Percentiles rank a stretch among this genome's conserved stretches.
phyloP scores from a whole-genome alignment of 2,888 invertebrate species.

The Baccha elongata region DNA sequence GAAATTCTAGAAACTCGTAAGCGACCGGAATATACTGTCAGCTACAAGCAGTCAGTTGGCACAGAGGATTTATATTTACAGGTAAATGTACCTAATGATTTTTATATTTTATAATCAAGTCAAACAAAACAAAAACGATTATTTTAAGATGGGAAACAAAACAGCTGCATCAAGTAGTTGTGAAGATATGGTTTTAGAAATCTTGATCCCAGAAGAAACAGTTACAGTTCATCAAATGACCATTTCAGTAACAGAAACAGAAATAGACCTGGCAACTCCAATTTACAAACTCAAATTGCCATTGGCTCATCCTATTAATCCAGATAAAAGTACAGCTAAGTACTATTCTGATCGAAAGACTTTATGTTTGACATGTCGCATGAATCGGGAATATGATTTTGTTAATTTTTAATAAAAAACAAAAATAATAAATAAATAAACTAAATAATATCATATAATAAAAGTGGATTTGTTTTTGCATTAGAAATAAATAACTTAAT shows the following conservation, averaged over 20 bases:
- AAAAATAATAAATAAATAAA: too few species aligned
- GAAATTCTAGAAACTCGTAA: constrained; percentile 85
- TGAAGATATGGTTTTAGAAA: constrained; percentile 92
- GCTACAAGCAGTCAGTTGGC: constrained; percentile 92
- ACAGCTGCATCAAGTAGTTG: constrained; percentile 91
- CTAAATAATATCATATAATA: too few species aligned
- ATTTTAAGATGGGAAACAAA: constrained; percentile 88
- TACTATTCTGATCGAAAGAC: constrained; percentile 88
- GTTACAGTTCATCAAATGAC: constrained; percentile 87
- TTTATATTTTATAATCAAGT: too few species aligned
- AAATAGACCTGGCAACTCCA: constrained; percentile 86
- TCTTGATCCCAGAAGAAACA: constrained; percentile 90
- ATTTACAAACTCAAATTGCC: constrained; percentile 88
- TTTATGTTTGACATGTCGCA: constrained; percentile 88
- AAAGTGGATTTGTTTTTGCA: too few species aligned
- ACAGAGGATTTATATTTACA: constrained; percentile 94
- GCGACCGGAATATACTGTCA: constrained; percentile 89
- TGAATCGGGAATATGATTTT: constrained; percentile 92
- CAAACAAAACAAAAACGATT: background rate
- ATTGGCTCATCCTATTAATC: constrained; percentile 91
- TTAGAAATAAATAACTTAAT: too few species aligned
- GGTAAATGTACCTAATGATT: constrained; percentile 83
- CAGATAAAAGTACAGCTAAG: constrained; percentile 90
- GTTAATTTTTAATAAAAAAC: constrained; percentile 90
- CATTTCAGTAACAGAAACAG: constrained; percentile 86